phyloP scores from a whole-genome alignment of 2,888 invertebrate genomes.

The Hypomecis atomaria region DNA sequence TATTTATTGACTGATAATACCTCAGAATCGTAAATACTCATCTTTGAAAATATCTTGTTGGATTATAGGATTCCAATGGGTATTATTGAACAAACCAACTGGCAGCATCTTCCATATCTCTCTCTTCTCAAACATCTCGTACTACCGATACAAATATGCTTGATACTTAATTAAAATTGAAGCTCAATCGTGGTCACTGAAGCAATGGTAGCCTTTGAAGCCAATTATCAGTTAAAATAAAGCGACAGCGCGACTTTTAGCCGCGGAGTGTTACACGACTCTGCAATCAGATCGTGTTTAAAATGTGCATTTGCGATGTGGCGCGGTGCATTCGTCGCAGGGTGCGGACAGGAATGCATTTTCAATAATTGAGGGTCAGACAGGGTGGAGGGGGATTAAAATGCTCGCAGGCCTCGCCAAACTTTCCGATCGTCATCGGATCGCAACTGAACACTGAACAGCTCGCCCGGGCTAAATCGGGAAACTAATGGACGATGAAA shows the following conservation, averaged over 20 bases:
- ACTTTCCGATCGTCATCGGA: constrained; percentile 72
- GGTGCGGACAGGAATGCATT: constrained; percentile 82
- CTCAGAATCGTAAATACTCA: too few relatives aligned
- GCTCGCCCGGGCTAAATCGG: constrained; percentile 45
- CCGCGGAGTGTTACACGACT: constrained; percentile 75
- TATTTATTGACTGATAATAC: too few relatives aligned
- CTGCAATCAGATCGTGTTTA: constrained; percentile 83
- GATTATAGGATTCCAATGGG: too few relatives aligned
- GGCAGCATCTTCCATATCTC: too few relatives aligned
- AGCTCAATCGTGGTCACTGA: constrained; percentile 35
- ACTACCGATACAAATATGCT: too few relatives aligned
- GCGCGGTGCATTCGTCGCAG: constrained; percentile 64
- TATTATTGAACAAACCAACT: too few relatives aligned
- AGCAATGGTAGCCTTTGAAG: constrained; percentile 54
- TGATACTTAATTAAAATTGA: constrained; percentile 29
- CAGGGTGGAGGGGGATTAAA: constrained; percentile 79
- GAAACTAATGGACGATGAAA: constrained; percentile 49
- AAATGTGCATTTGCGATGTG: constrained; percentile 84
- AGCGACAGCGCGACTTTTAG: constrained; percentile 78
- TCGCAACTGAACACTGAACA: constrained; percentile 42
- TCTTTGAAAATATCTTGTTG: too few relatives aligned
- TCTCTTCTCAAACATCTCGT: too few relatives aligned
- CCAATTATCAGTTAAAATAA: constrained; percentile 67
- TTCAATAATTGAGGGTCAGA: constrained; percentile 85
- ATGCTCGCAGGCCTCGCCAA: constrained; percentile 62